phyloP scores from a whole-genome alignment of 30 jellyfish, hydroid and myxozoan species.

The Hydractinia symbiolongicarpus region DNA sequence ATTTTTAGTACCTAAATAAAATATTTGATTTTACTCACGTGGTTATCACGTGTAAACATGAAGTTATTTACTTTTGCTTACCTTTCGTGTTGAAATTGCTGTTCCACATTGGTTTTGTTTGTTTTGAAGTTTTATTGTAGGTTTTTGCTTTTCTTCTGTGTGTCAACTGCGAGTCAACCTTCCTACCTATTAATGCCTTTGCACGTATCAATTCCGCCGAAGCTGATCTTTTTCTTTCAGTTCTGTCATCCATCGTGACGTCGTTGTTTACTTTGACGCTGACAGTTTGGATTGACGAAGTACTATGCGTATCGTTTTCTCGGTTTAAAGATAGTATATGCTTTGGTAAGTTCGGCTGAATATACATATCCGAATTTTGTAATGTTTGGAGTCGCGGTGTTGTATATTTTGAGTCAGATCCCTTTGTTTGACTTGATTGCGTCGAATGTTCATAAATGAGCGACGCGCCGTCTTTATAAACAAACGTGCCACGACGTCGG shows the following conservation, averaged over 20 bases:
- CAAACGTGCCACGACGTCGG: not conserved
- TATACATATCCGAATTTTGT: not conserved
- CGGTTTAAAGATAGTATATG: not conserved
- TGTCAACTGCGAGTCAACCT: not conserved
- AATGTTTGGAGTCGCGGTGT: not conserved
- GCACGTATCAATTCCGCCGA: slow-evolving; percentile 17
- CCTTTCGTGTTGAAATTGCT: slow-evolving; percentile 12
- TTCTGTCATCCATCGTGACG: not conserved
- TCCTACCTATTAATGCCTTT: not conserved
- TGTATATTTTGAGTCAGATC: not conserved
- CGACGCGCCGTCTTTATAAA: not conserved
- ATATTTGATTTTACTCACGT: too few species aligned
- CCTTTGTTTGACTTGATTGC: not conserved
- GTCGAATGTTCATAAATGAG: not conserved
- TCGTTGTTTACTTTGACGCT: not conserved
- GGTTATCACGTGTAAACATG: too few species aligned
- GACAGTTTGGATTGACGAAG: not conserved
- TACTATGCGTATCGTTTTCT: slow-evolving; percentile 4
- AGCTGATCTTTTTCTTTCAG: slow-evolving; percentile 20
- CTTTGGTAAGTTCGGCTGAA: not conserved
- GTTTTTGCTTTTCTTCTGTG: not conserved
- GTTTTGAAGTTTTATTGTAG: not conserved
- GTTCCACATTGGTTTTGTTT: slow-evolving; percentile 9
- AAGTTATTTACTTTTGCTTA: not conserved
- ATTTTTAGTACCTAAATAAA: too few species aligned